A percentile compares a stretch with the other conserved stretches of the same genome.
Conservation (phyloP, 2,113 vertebrate species). For the Campylomormyrus numenius region DNA sequence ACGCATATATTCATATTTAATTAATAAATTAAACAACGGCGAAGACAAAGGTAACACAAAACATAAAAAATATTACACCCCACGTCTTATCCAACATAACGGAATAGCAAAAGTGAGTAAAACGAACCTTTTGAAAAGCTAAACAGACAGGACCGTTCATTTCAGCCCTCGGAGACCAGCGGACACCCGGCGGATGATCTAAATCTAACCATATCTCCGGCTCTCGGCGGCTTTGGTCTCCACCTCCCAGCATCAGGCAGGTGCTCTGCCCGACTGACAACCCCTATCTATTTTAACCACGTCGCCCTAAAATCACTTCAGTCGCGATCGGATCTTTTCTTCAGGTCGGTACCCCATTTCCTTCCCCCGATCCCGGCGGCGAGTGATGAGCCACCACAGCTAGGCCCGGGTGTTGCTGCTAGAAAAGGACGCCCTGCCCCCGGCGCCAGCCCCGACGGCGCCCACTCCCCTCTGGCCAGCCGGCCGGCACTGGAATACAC, state of each 20-base stretch:
- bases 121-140: neutral
- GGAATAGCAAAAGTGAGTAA: neutral
- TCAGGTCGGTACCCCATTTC: neutral
- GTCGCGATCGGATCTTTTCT: neutral
- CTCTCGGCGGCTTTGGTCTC: neutral
- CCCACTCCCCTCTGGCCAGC: neutral
- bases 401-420: neutral
- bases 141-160: neutral
- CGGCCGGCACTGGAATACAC: neutral
- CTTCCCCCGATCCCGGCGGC: neutral
- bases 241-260: neutral
- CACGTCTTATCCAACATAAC: neutral
- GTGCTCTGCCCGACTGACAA: neutral
- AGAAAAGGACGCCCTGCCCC: neutral
- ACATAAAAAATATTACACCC: neutral
- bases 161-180: neutral
- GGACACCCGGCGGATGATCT: neutral
- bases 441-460: neutral
- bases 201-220: neutral
- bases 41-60: neutral
- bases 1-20: neutral
- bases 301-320: neutral
- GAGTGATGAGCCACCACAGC: neutral
- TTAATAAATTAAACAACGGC: neutral
- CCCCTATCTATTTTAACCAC: neutral